These are phyloP conservation scores for Dryobates pubescens DNA, from an alignment of 2,797 vertebrate genomes.

Conservation along the genomic window DNA sequence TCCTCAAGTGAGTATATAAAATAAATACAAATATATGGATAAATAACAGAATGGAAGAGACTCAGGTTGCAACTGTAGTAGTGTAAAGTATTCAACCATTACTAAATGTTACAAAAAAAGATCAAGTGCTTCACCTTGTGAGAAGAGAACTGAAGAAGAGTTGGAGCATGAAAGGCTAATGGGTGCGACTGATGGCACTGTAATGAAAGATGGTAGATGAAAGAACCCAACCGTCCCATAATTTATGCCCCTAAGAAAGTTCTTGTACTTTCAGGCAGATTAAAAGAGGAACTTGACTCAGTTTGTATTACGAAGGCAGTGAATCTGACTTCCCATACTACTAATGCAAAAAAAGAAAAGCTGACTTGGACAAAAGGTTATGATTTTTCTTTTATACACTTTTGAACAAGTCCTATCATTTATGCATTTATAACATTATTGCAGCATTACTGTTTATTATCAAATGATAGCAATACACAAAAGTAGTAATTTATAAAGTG, in stretches of 20 bases:
- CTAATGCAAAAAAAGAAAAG: background rate
- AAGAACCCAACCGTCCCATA: background rate
- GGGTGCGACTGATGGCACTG: background rate
- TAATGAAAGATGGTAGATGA: constrained; percentile 17
- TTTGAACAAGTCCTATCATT: background rate
- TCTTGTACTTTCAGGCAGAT: constrained; percentile 50
- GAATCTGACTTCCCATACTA: constrained; percentile 17
- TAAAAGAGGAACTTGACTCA: background rate
- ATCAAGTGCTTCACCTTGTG: background rate
- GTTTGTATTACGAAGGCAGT: background rate
- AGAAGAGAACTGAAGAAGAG: background rate
- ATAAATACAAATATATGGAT: background rate
- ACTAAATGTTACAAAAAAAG: background rate
- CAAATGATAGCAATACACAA: background rate
- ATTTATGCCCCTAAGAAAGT: constrained; percentile 26
- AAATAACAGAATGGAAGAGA: background rate
- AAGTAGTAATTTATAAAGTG: background rate
- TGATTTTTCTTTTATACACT: background rate
- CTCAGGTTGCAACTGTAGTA: background rate
- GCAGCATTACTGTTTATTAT: background rate
- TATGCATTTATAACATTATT: background rate
- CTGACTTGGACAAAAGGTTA: background rate
- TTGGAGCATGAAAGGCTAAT: background rate
- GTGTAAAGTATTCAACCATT: background rate
- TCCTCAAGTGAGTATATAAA: background rate